Evolutionary conservation across 1,140 invertebrate species (phyloP).

Genomic region (Dendrolimus punctatus): DNA sequence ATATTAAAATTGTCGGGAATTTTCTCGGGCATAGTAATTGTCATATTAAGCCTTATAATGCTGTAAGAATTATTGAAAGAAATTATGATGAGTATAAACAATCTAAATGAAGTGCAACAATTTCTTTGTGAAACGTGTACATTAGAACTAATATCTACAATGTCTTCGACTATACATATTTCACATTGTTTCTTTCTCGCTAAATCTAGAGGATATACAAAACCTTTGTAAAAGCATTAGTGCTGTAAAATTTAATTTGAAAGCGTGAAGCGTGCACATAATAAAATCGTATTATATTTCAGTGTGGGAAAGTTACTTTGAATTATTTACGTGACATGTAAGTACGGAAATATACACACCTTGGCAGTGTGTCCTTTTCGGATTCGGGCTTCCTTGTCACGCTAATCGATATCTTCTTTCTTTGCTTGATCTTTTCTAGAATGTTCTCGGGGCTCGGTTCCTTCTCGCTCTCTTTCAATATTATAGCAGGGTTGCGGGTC

Average conservation of each 20-base stretch:
- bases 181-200: background rate
- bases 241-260: conserved; percentile 58
- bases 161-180: too few species aligned
- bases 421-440: conserved; percentile 65
- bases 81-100: too few species aligned
- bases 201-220: conserved; percentile 19
- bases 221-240: conserved; percentile 60
- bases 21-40: too few species aligned
- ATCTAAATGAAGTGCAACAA: background rate
- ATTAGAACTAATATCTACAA: conserved; percentile 19
- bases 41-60: too few species aligned
- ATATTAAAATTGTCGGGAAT: too few species aligned
- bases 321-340: conserved; percentile 64
- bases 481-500: conserved; percentile 64
- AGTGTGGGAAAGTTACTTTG: conserved; percentile 55
- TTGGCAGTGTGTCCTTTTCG: conserved; percentile 53
- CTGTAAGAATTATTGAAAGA: too few species aligned
- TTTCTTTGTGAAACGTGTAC: conserved; percentile 8
- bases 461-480: conserved; percentile 64
- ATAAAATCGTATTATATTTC: conserved; percentile 48
- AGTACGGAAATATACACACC: conserved; percentile 58
- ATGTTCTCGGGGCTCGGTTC: conserved; percentile 68
- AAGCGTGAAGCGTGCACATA: conserved; percentile 69
- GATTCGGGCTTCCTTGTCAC: conserved; percentile 56
- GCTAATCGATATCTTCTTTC: conserved; percentile 64